Evolutionary conservation across 1,140 invertebrate genomes (phyloP).

Genomic region (roundworm (Caenorhabditis elegans)): WBcel235 BX284606.5:3883501-3884000

Average conservation of each 20-base stretch:
- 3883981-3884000: not conserved
- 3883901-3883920: not conserved
- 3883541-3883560: not conserved
- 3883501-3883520: not conserved
- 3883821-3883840: not conserved
- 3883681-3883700: no score
- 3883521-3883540: not conserved
- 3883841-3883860: not conserved
- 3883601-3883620: no score
- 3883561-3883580: no score
- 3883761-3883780: no score
- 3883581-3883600: no score
- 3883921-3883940: not conserved
- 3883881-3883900: not conserved
- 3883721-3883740: no score
- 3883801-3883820: not conserved
- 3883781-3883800: no score
- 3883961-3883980: not conserved
- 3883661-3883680: no score
- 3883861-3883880: not conserved
- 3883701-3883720: no score
- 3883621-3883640: no score
- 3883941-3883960: conserved; percentile 15
- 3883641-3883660: no score
- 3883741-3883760: no score